Percentiles rank a stretch among this genome's conserved stretches.
These are phyloP conservation scores for Argyrosomus regius DNA, from an alignment of 2,797 vertebrate species.

Conservation along the genomic window DNA sequence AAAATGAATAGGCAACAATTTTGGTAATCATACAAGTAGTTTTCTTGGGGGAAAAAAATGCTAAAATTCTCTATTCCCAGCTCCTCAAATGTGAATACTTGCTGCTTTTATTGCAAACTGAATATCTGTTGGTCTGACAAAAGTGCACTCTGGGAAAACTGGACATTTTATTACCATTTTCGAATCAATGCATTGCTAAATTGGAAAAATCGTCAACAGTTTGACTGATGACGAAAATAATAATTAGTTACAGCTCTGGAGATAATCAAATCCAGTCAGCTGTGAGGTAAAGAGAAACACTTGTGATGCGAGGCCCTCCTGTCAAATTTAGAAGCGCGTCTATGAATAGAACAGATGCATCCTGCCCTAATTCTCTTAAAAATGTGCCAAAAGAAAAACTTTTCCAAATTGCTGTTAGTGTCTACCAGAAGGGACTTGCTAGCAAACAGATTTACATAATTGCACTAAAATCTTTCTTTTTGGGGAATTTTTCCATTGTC, in stretches of 20 bases:
- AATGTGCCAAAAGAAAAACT: not conserved
- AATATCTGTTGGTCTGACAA: not conserved
- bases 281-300: not conserved
- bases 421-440: not conserved
- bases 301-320: not conserved
- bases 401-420: not conserved
- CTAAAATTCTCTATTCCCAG: not conserved
- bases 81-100: not conserved
- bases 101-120: not conserved
- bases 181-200: fast-evolving
- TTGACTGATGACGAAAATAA: not conserved
- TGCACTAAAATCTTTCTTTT: not conserved
- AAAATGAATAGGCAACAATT: not conserved
- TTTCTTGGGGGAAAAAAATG: not conserved
- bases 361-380: slow-evolving; percentile 3
- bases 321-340: not conserved
- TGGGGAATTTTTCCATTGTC: not conserved
- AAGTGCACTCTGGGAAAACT: not conserved
- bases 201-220: not conserved
- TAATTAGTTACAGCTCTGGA: not conserved
- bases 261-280: not conserved
- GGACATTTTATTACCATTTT: not conserved
- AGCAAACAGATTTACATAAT: not conserved
- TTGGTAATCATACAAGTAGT: not conserved
- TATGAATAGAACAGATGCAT: not conserved